These are phyloP conservation scores for Oedothorax gibbosus DNA, from an alignment of 1,140 invertebrate species.

Conservation along the genomic window DNA sequence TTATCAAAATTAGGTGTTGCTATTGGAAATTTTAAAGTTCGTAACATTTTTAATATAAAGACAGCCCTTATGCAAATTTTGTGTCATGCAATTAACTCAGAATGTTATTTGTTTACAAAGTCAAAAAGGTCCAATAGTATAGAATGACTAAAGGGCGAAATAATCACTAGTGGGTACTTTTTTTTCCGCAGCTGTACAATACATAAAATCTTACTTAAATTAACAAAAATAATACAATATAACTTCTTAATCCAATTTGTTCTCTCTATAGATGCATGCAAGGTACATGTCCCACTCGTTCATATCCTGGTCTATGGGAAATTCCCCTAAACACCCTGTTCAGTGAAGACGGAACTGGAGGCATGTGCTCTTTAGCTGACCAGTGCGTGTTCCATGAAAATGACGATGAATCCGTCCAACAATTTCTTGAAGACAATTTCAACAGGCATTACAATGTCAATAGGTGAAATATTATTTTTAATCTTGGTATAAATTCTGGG, in stretches of 20 bases:
- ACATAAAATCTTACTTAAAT: no score
- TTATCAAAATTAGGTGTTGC: no score
- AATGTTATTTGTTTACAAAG: no score
- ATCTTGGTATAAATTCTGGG: no score
- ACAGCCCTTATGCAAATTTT: no score
- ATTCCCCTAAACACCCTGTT: slow-evolving; percentile 93
- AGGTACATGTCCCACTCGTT: slow-evolving; percentile 81
- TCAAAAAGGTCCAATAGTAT: no score
- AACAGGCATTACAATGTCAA: slow-evolving; percentile 70
- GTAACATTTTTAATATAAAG: no score
- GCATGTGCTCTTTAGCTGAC: slow-evolving; percentile 91
- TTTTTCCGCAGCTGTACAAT: no score
- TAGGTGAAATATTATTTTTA: slow-evolving; percentile 66
- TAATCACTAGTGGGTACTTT: no score
- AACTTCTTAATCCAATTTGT: neutral
- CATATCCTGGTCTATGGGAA: slow-evolving; percentile 94
- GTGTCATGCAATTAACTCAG: no score
- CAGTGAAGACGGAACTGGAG: slow-evolving; percentile 88
- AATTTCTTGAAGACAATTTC: slow-evolving; percentile 94
- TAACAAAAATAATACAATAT: neutral
- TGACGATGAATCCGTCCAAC: slow-evolving; percentile 86
- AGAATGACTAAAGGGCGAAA: no score
- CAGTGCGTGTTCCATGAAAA: slow-evolving; percentile 88
- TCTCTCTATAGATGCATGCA: slow-evolving; percentile 74
- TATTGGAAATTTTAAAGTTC: no score